phyloP scores from a whole-genome alignment of 2,888 invertebrate species.

The Ectropis crepuscularia region DNA sequence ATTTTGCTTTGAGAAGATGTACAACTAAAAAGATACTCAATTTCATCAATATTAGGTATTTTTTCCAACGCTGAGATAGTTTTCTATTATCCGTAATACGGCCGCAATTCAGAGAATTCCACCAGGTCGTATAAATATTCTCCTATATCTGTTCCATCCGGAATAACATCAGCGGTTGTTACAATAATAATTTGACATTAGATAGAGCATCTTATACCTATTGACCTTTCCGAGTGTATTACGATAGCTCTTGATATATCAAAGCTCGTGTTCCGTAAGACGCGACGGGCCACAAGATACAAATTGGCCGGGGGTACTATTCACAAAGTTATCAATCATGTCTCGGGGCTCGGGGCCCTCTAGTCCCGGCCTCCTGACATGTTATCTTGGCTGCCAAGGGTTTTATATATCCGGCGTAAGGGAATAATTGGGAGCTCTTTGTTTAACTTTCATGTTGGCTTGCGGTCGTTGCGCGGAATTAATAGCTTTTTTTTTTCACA shows the following conservation, averaged over 20 bases:
- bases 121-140: too few relatives aligned
- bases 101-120: too few relatives aligned
- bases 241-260: slow-evolving; percentile 18
- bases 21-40: too few relatives aligned
- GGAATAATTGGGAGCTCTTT: slow-evolving; percentile 33
- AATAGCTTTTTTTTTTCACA: slow-evolving; percentile 9
- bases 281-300: slow-evolving; percentile 29
- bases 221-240: slow-evolving; percentile 10
- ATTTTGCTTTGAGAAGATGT: too few relatives aligned
- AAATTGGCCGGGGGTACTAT: slow-evolving; percentile 40
- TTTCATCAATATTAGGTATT: too few relatives aligned
- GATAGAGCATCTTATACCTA: not conserved
- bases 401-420: slow-evolving; percentile 24
- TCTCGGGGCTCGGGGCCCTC: slow-evolving; percentile 7
- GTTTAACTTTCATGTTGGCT: slow-evolving; percentile 23
- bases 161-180: too few relatives aligned
- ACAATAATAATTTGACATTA: not conserved
- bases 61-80: too few relatives aligned
- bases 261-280: slow-evolving; percentile 25
- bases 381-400: slow-evolving; percentile 35
- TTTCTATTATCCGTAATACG: too few relatives aligned
- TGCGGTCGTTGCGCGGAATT: slow-evolving; percentile 4
- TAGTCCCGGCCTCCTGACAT: slow-evolving; percentile 29
- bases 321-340: slow-evolving; percentile 43
- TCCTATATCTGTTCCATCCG: too few relatives aligned